Evolutionary conservation across 2,888 invertebrate species (phyloP).

Genomic region (Aphidoletes aphidimyza): DNA sequence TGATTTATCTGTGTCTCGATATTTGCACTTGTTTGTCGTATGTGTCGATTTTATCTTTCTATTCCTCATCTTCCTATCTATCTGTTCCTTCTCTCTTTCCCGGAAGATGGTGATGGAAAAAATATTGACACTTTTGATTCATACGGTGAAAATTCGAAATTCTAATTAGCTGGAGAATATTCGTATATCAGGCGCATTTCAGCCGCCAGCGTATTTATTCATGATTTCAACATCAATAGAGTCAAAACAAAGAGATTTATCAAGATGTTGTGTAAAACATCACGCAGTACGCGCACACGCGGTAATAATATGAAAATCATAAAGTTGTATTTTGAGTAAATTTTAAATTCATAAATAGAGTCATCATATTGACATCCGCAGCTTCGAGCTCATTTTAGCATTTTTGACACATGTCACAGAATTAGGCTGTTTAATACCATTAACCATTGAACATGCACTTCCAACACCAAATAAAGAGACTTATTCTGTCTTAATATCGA

Average conservation of each 20-base stretch:
- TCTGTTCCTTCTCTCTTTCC: no score
- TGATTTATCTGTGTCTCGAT: not conserved
- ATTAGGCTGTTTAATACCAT: not conserved
- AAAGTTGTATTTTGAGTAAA: not conserved
- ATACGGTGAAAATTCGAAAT: not conserved
- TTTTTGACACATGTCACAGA: conserved; percentile 12
- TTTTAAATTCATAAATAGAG: conserved; percentile 28
- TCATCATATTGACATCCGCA: conserved; percentile 1
- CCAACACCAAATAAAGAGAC: not conserved
- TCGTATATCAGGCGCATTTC: not conserved
- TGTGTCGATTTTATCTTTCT: not conserved
- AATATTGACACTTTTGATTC: conserved; percentile 41
- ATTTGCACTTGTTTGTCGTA: not conserved
- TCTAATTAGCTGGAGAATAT: not conserved
- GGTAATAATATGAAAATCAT: not conserved
- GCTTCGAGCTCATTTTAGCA: conserved; percentile 1
- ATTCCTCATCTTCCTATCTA: no score
- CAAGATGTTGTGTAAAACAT: not conserved
- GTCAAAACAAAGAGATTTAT: not conserved
- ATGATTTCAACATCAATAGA: not conserved
- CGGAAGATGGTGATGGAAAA: not conserved
- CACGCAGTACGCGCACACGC: no score
- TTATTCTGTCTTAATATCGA: not conserved
- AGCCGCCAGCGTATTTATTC: not conserved
- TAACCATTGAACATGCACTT: not conserved